A percentile compares a stretch with the other conserved stretches of the same genome.
phyloP scores from a whole-genome alignment of 1,140 invertebrate species.

The Conus ventricosus region DNA sequence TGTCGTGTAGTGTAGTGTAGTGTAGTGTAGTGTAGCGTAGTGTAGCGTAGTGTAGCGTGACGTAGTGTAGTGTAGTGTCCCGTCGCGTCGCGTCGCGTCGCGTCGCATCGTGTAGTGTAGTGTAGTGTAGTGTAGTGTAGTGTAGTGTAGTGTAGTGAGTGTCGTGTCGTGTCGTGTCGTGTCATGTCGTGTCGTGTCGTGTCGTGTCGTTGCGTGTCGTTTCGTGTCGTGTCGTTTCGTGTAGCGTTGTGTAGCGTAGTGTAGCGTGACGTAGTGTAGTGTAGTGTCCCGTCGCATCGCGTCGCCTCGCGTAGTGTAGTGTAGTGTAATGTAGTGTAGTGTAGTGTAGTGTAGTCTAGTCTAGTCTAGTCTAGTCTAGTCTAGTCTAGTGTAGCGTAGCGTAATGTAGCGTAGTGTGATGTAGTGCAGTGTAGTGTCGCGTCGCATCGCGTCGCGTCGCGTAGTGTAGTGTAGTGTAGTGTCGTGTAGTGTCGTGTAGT shows the following conservation, averaged over 20 bases:
- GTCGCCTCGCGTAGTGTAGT: too few species aligned
- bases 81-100: background rate
- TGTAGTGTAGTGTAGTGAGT: background rate
- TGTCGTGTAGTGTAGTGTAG: background rate
- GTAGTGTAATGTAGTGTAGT: too few species aligned
- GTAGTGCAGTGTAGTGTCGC: background rate
- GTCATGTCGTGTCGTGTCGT: background rate
- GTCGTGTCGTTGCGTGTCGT: background rate
- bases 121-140: background rate
- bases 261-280: too few species aligned
- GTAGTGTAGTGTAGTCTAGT: too few species aligned
- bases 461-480: too few species aligned
- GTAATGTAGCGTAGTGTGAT: background rate
- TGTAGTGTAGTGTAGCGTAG: background rate
- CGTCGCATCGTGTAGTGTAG: background rate
- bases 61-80: background rate
- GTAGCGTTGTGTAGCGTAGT: background rate
- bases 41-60: background rate
- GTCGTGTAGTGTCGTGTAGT: too few species aligned
- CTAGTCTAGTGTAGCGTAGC: background rate
- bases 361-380: background rate
- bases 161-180: background rate
- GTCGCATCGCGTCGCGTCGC: too few species aligned
- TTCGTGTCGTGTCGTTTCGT: background rate
- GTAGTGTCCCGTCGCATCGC: too few species aligned